Evolutionary conservation across 2,888 invertebrate species (phyloP), one percentile per base, ranked within the genome.

Genomic region (Hydrotaea diabolus): DNA sequence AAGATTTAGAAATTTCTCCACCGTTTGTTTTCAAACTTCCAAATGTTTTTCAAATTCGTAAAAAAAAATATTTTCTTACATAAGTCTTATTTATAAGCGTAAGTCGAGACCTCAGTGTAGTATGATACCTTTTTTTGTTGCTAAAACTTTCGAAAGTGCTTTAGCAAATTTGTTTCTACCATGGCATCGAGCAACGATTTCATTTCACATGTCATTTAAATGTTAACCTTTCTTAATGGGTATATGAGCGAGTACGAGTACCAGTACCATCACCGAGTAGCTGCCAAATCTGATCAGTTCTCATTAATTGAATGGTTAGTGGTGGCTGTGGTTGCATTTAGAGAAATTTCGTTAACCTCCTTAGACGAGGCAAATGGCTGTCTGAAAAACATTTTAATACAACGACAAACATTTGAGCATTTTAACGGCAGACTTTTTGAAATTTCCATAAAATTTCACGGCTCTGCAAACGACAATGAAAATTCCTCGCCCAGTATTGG

Each of bases 151-250:
- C 26, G 64, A 80, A 84, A 81, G 78, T 84, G 75, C 39, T 78
- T 75, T 64, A 75, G 62, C 72, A 73, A 84, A 81, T 84, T 84
- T 81, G 77, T 84, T 81, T 39, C 21, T 39, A 43, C n/a, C 39
- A 46, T 21, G 69, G 39, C 73, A 73, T 43, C 57, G 5, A 43
- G 0, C 17, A 53, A 13, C 13, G 43, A 59, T 73, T 73, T 59
- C 73, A 73, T 73, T 73, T 59, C 73, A 73, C 73, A 73, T 73
- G 57, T 73, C 43, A 55, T 73, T 73, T 59, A 31, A 21, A 59
- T 73, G 39, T 23, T 69, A 69, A 69, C 69, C 46, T 69, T 69
- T 66, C 23, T 15, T 23, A 23, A 46, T 64, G 59, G n/a, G n/a
- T n/a, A 59, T 59, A 26, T 46, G 46, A 15, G 15, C n/a, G 5